Evolutionary conservation across 2,888 invertebrate genomes (phyloP).

Genomic region (Drosophila fulvimacula): DNA sequence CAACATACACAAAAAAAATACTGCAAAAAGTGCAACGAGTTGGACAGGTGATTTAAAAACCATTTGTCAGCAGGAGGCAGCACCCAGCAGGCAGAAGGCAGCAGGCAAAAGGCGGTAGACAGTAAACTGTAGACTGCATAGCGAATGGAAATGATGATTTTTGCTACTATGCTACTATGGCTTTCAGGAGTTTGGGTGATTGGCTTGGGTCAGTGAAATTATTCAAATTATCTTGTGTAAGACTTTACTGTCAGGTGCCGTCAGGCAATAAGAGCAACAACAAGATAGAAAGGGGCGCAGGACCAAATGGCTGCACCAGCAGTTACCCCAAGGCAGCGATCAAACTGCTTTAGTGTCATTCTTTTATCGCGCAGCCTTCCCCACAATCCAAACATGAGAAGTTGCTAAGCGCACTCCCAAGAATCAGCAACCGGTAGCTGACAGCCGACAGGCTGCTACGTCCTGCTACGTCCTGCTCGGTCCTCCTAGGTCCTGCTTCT

Average conservation of each 20-base stretch:
- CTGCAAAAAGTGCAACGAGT: conserved; percentile 30
- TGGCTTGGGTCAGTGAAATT: conserved; percentile 78
- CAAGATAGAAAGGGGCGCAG: conserved; percentile 12
- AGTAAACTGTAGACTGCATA: background rate
- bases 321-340: conserved; percentile 57
- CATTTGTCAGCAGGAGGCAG: conserved; percentile 68
- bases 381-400: conserved; percentile 47
- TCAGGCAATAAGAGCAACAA: conserved; percentile 44
- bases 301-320: conserved; percentile 42
- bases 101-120: background rate
- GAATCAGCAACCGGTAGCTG: conserved; percentile 48
- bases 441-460: conserved; percentile 54
- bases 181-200: conserved; percentile 52
- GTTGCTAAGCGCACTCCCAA: conserved; percentile 31
- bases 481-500: conserved; percentile 3
- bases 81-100: background rate
- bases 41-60: conserved; percentile 77
- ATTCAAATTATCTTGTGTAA: conserved; percentile 75
- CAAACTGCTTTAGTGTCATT: conserved; percentile 72
- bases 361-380: conserved; percentile 68
- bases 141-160: conserved; percentile 26
- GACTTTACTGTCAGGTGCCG: conserved; percentile 72
- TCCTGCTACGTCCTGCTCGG: conserved; percentile 11
- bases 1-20: conserved; percentile 10
- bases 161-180: conserved; percentile 22